Base-by-base conservation (phyloP, 2,113 vertebrate genomes). In the Nannospalax galili region DNA sequence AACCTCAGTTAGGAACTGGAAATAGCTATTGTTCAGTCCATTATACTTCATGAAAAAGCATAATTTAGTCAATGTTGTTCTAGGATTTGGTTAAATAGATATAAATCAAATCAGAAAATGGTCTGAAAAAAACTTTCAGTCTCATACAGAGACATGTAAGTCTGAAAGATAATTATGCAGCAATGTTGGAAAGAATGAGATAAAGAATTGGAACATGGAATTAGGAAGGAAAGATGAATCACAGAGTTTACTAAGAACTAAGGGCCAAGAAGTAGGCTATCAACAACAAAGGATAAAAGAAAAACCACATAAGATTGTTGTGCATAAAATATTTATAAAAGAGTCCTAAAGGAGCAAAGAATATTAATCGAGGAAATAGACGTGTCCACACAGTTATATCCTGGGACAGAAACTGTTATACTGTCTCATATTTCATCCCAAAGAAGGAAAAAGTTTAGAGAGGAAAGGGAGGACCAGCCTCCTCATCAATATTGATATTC, bases 131-230 rank as follows among this genome's bases (percentile, higher is more conserved):
- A 5, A 84, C 70, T 58, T 94, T 12, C 2, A 30, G 37, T 70
- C 48, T 89, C 30, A 77, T 20, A 52, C 35, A 11, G 28, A 78
- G 28, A 84, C 56, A 42, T 6, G 7, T 24, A 89, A 78, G 24
- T 37, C 89, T 75, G n/a, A 94, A 88, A 90, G 48, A 81, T 72
- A 84, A 92, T 90, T 95, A 52, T 56, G 73, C 52, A 80, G 12
- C 12, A 75, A 52, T 93, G n/a, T 52, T 35, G 62, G 35, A 78
- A 12, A 69, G 24, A 84, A 77, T 19, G 1, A 69, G 28, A 74
- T 20, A 81, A 78, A 81, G 48, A 72, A 20, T 14, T 67, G 7
- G 11, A 92, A 45, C 70, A 37, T 79, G 42, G 75, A 75, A 52
- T 67, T 95, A 37, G 30, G 60, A 28, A 42, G 35, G 9, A 93